Percentiles rank a stretch among this genome's conserved stretches.
These are phyloP conservation scores for Tokudaia tokunoshimensis DNA, from an alignment of 2,797 vertebrate genomes.

Conservation along the genomic window DNA sequence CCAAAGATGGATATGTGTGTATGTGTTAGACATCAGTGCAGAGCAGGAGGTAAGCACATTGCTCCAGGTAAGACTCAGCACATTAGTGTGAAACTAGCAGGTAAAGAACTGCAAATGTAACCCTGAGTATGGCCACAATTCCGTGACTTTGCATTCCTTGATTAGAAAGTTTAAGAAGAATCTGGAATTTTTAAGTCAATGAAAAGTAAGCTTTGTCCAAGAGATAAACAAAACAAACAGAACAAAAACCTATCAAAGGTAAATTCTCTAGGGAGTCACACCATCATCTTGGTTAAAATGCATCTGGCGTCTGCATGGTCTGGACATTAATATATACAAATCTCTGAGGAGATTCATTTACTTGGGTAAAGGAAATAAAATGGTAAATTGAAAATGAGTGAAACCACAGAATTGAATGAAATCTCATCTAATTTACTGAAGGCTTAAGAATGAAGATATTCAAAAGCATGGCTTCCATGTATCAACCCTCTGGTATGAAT, in stretches of 20 bases:
- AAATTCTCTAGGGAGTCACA: background rate
- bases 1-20: background rate
- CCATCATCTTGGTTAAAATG: background rate
- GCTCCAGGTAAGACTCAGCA: background rate
- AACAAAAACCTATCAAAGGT: background rate
- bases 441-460: background rate
- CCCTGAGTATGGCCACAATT: no score
- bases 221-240: background rate
- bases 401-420: conserved; percentile 19
- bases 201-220: background rate
- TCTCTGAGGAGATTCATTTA: background rate
- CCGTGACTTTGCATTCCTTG: background rate
- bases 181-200: background rate
- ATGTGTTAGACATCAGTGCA: accelerated
- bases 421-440: background rate
- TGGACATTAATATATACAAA: background rate
- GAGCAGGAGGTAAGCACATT: no score
- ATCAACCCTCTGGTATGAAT: background rate
- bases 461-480: background rate
- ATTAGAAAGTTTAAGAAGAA: background rate
- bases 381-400: conserved; percentile 38
- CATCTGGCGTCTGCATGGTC: background rate
- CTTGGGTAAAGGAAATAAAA: conserved; percentile 26
- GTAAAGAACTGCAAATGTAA: background rate
- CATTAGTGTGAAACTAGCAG: background rate